These are phyloP conservation scores for Hycleus cichorii DNA, from an alignment of 1,140 invertebrate genomes.

Conservation along the genomic window DNA sequence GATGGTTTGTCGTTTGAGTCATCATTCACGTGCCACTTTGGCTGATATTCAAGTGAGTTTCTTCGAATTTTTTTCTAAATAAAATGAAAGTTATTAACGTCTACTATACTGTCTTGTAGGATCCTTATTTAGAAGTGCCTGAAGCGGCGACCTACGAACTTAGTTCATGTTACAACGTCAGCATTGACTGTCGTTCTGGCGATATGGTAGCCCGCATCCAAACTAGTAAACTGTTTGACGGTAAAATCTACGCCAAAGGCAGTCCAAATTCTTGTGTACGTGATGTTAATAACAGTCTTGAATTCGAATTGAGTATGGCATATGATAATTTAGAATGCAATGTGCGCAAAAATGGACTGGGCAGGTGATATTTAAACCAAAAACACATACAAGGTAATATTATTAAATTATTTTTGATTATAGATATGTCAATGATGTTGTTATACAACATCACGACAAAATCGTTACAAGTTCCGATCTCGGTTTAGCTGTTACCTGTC, in stretches of 20 bases:
- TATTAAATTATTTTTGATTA: background rate
- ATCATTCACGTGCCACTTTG: slow-evolving; percentile 81
- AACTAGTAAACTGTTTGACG: slow-evolving; percentile 86
- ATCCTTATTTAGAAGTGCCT: slow-evolving; percentile 81
- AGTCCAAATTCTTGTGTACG: slow-evolving; percentile 86
- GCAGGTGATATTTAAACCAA: slow-evolving; percentile 41
- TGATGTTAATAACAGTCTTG: slow-evolving; percentile 74
- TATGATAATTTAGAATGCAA: slow-evolving; percentile 88
- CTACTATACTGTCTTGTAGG: slow-evolving; percentile 44
- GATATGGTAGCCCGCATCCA: slow-evolving; percentile 90
- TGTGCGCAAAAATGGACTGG: slow-evolving; percentile 74
- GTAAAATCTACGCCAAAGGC: slow-evolving; percentile 89
- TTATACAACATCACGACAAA: slow-evolving; percentile 91
- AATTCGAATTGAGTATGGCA: slow-evolving; percentile 84
- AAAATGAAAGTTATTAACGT: background rate
- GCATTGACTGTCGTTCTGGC: slow-evolving; percentile 81
- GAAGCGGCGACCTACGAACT: slow-evolving; percentile 88
- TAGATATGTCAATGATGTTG: slow-evolving; percentile 75
- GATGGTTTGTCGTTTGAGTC: slow-evolving; percentile 84
- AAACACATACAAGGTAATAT: background rate
- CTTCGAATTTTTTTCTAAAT: background rate
- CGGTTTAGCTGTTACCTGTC: slow-evolving; percentile 84
- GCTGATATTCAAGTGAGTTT: slow-evolving; percentile 70
- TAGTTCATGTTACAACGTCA: slow-evolving; percentile 90
- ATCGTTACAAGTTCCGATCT: slow-evolving; percentile 91